Evolutionary conservation across 2,888 invertebrate species (phyloP).

Genomic region (Spisula solida): DNA sequence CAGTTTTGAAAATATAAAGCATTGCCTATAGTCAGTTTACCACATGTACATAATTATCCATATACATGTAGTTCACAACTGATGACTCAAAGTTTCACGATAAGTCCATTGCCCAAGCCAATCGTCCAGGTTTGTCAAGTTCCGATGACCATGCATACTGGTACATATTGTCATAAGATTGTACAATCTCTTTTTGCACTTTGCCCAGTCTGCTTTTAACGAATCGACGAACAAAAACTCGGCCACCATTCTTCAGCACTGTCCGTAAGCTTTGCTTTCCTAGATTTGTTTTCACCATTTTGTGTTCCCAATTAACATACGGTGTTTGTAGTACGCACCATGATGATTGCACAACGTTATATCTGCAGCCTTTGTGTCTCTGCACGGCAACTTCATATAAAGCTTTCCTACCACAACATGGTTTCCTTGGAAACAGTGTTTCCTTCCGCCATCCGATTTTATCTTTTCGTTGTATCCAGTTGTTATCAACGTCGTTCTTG

Average conservation of each 20-base stretch:
- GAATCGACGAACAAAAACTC: conserved; percentile 74
- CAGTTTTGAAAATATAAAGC: too few species aligned
- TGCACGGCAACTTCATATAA: conserved; percentile 78
- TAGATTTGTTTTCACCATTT: conserved; percentile 46
- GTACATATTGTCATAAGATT: conserved; percentile 41
- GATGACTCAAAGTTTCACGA: background rate
- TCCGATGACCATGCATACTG: conserved; percentile 50
- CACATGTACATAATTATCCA: too few species aligned
- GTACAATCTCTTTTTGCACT: conserved; percentile 40
- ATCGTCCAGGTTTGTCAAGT: conserved; percentile 12
- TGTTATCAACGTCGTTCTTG: background rate
- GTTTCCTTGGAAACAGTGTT: conserved; percentile 40
- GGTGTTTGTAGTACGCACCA: conserved; percentile 40
- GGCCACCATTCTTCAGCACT: conserved; percentile 67
- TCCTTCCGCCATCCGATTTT: conserved; percentile 39
- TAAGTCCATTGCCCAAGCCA: conserved; percentile 32
- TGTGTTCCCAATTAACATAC: conserved; percentile 53
- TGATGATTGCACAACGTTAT: conserved; percentile 71
- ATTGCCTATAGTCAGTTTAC: too few species aligned
- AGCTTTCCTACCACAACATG: conserved; percentile 35
- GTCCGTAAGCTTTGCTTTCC: conserved; percentile 56
- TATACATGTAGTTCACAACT: too few species aligned
- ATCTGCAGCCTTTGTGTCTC: conserved; percentile 64
- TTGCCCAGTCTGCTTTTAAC: conserved; percentile 60
- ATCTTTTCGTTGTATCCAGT: conserved; percentile 29